These are phyloP conservation scores for Pseudotriccus pelzelni DNA, from an alignment of 2,797 vertebrate species.

Conservation along the genomic window DNA sequence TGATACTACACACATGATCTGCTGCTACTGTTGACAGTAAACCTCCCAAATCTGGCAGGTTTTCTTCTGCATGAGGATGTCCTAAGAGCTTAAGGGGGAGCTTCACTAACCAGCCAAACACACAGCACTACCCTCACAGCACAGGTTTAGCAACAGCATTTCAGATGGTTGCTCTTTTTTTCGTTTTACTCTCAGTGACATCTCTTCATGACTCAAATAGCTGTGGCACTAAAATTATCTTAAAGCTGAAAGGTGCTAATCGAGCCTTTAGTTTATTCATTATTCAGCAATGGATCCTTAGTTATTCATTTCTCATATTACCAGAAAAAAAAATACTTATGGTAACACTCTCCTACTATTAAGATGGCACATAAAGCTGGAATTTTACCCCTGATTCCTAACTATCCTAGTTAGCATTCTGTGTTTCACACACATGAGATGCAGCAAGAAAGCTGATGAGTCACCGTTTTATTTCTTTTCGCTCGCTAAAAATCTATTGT, in stretches of 20 bases:
- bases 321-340: conserved; percentile 6
- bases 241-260: conserved; percentile 61
- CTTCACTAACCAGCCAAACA: not conserved
- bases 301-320: conserved; percentile 45
- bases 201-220: conserved; percentile 26
- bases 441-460: not conserved
- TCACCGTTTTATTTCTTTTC: not conserved
- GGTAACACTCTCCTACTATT: conserved; percentile 30
- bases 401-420: not conserved
- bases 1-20: not conserved
- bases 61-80: not conserved
- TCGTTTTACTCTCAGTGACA: conserved; percentile 32
- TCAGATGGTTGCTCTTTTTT: conserved; percentile 2
- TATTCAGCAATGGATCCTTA: conserved; percentile 50
- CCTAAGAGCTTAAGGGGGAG: not conserved
- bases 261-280: conserved; percentile 48
- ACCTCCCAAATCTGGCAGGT: not conserved
- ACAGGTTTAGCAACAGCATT: not conserved
- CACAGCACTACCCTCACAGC: not conserved
- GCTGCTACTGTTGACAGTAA: not conserved
- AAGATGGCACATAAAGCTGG: conserved; percentile 8
- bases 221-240: conserved; percentile 41
- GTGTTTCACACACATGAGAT: not conserved
- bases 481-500: not conserved
- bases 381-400: not conserved